Conservation (phyloP, 2,113 vertebrate genomes). For the Miniopterus natalensis region DNA sequence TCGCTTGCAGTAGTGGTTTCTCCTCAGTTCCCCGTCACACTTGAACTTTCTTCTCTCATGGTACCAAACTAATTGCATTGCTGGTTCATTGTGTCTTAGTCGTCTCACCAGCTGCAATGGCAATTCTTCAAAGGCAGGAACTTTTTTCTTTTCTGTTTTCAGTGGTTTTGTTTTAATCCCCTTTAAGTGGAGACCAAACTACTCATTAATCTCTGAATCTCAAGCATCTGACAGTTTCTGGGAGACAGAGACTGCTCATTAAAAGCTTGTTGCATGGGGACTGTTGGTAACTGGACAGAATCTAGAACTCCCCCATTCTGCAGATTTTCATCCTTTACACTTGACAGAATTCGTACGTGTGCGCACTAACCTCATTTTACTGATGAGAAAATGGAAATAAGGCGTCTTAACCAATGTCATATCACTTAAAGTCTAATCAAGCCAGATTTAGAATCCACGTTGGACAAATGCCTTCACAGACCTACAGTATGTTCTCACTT, state of each 20-base stretch:
- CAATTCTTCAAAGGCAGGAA: not conserved
- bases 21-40: not conserved
- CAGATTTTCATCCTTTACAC: not conserved
- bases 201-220: constrained; percentile 36
- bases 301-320: not conserved
- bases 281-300: constrained; percentile 37
- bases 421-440: constrained; percentile 33
- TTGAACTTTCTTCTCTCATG: not conserved
- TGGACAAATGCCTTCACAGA: constrained; percentile 28
- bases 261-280: constrained; percentile 14
- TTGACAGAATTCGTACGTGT: not conserved
- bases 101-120: not conserved
- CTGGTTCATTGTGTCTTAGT: constrained; percentile 17
- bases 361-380: constrained; percentile 14
- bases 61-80: not conserved
- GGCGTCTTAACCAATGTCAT: not conserved
- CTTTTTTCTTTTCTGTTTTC: constrained; percentile 29
- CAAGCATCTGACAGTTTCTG: constrained; percentile 62
- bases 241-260: not conserved
- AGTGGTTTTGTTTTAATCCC: not conserved
- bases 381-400: constrained; percentile 55
- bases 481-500: not conserved
- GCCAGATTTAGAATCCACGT: not conserved
- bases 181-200: constrained; percentile 40
- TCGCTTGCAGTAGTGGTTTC: not conserved